Evolutionary conservation across 2,888 invertebrate species (phyloP).

Genomic region (Coelinius sp.): DNA sequence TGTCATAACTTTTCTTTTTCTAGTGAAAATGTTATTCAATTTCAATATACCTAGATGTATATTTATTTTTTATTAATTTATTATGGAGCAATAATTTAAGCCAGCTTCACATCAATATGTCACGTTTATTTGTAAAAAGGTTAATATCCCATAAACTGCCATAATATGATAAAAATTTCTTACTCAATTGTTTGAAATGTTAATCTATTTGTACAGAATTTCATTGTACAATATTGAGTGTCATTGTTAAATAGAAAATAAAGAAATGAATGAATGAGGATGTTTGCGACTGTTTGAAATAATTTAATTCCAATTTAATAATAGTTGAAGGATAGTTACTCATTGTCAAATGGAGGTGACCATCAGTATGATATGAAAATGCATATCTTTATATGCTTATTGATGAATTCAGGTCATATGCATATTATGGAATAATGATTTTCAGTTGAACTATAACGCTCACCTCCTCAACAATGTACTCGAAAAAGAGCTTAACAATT

Average conservation of each 20-base stretch:
- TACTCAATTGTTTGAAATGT: neutral
- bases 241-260: constrained; percentile 9
- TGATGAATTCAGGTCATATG: too few relatives aligned
- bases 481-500: too few relatives aligned
- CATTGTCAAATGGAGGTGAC: too few relatives aligned
- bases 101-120: neutral
- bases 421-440: too few relatives aligned
- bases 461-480: too few relatives aligned
- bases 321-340: too few relatives aligned
- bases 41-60: neutral
- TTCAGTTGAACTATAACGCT: too few relatives aligned
- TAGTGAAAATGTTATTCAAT: neutral
- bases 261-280: neutral
- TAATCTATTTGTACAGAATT: neutral
- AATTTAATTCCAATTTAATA: too few relatives aligned
- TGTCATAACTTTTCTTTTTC: constrained; percentile 9
- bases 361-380: too few relatives aligned
- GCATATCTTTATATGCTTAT: too few relatives aligned
- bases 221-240: neutral
- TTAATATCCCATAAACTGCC: neutral
- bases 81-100: neutral
- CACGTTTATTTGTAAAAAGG: neutral
- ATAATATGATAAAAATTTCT: constrained; percentile 6
- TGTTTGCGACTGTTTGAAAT: too few relatives aligned
- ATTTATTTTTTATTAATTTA: neutral